Conservation (phyloP, 2,113 vertebrate genomes). For the Oxyura jamaicensis region DNA sequence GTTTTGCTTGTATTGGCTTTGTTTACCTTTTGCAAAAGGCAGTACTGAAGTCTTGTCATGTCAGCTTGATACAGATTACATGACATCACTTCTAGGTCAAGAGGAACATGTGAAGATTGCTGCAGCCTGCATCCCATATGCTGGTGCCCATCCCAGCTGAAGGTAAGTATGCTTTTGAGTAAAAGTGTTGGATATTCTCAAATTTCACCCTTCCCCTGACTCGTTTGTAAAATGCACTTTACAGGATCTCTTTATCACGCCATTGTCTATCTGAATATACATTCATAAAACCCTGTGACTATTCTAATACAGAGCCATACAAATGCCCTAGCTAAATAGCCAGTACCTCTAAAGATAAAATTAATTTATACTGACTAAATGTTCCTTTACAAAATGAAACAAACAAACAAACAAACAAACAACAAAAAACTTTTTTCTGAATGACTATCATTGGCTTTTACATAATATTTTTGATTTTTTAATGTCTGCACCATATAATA, state of each 20-base stretch:
- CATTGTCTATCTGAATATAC: background rate
- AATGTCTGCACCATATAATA: background rate
- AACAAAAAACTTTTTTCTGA: background rate
- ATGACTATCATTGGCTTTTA: background rate
- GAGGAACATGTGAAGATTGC: fast-evolving
- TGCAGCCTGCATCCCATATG: background rate
- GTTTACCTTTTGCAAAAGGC: background rate
- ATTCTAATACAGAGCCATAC: background rate
- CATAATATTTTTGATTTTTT: background rate
- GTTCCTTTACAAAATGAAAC: background rate
- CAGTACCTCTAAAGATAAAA: background rate
- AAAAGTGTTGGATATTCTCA: background rate
- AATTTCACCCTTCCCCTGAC: background rate
- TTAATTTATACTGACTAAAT: background rate
- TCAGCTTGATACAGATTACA: background rate
- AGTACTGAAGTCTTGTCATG: background rate
- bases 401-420: background rate
- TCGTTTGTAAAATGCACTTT: background rate
- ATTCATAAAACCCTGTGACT: background rate
- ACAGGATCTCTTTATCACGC: background rate
- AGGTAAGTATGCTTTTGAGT: background rate
- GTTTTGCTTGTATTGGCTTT: background rate
- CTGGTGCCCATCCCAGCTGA: background rate
- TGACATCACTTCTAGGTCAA: background rate
- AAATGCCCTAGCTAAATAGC: background rate